phyloP scores from a whole-genome alignment of 1,140 invertebrate species.

The Drosophila pallidifrons region DNA sequence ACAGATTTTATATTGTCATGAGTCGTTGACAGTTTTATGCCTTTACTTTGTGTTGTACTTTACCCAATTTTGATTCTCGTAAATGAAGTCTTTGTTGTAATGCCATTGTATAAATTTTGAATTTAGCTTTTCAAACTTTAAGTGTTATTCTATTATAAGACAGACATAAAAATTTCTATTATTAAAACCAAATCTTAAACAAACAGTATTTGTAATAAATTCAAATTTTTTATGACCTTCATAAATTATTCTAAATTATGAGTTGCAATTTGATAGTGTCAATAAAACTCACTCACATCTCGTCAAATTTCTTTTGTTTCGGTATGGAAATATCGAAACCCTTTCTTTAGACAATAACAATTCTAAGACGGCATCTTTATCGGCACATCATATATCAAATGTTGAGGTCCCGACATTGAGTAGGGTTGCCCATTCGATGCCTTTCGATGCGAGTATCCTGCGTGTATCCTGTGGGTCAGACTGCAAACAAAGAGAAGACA shows the following conservation, averaged over 20 bases:
- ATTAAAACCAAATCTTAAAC: too few species aligned
- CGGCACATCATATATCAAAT: conserved; percentile 18
- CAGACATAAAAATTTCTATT: too few species aligned
- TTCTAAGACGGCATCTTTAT: conserved; percentile 1
- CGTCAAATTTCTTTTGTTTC: conserved; percentile 5
- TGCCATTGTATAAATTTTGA: too few species aligned
- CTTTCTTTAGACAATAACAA: not conserved
- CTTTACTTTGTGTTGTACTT: too few species aligned
- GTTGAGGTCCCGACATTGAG: conserved; percentile 15
- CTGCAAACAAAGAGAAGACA: conserved; percentile 22
- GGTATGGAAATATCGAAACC: not conserved
- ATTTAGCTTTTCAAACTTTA: too few species aligned
- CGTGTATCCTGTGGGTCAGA: conserved; percentile 22
- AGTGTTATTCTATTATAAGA: too few species aligned
- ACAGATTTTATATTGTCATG: too few species aligned
- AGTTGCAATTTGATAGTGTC: not conserved
- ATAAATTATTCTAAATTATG: not conserved
- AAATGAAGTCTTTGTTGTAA: too few species aligned
- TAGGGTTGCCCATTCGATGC: conserved; percentile 35
- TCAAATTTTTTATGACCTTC: not conserved
- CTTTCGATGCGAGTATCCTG: conserved; percentile 20
- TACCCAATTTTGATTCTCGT: too few species aligned
- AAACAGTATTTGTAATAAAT: not conserved
- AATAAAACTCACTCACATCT: conserved; percentile 7
- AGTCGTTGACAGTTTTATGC: too few species aligned